Percentiles rank a stretch among this genome's conserved stretches.
These are phyloP conservation scores for Calonectris borealis DNA, from an alignment of 2,113 vertebrate species.

Conservation along the genomic window DNA sequence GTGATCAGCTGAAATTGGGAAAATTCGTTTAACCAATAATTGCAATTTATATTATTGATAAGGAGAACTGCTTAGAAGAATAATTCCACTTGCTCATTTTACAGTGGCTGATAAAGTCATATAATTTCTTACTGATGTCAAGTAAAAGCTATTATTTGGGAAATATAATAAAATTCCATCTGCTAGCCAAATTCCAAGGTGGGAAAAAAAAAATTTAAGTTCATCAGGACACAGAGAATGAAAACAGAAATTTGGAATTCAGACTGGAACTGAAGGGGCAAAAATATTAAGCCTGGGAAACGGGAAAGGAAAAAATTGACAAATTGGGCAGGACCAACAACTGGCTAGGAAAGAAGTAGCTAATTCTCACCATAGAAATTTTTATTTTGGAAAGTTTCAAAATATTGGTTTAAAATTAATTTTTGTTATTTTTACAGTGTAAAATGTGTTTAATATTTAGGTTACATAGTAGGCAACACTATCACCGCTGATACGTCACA, in stretches of 20 bases:
- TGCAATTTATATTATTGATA: conserved; percentile 69
- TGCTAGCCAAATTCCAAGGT: background rate
- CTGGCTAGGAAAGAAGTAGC: background rate
- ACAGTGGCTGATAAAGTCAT: conserved; percentile 29
- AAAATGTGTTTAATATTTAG: background rate
- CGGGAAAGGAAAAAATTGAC: background rate
- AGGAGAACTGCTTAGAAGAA: conserved; percentile 59
- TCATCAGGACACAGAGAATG: background rate
- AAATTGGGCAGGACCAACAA: background rate
- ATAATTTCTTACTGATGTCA: conserved; percentile 8
- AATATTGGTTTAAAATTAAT: background rate
- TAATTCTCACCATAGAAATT: background rate
- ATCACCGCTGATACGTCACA: background rate
- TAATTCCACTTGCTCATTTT: conserved; percentile 63
- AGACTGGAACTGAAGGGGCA: background rate
- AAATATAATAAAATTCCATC: background rate
- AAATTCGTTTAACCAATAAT: conserved; percentile 67
- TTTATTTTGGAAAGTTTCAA: background rate
- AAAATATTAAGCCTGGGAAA: background rate
- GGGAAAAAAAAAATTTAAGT: background rate
- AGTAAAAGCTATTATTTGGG: background rate
- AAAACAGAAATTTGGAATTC: background rate
- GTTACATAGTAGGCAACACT: background rate
- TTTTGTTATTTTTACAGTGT: background rate
- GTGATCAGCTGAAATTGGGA: conserved; percentile 68